phyloP scores from a whole-genome alignment of 2,113 vertebrate species.

The Theristicus caerulescens region DNA sequence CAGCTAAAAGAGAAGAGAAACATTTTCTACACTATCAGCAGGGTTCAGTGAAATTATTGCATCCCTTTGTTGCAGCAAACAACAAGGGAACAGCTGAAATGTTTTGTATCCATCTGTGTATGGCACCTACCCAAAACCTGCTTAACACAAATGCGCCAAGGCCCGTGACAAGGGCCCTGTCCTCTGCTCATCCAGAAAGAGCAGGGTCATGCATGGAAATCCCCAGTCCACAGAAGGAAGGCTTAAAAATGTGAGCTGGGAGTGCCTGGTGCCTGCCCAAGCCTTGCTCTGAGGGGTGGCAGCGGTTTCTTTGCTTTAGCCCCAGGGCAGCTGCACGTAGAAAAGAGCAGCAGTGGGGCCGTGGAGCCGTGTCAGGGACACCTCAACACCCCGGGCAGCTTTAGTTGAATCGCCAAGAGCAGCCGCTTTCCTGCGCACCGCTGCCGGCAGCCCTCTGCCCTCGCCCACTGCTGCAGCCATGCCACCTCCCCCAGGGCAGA shows the following conservation, averaged over 20 bases:
- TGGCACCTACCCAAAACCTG: constrained; percentile 46
- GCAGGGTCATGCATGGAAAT: neutral
- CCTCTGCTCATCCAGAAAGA: neutral
- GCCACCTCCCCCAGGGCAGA: neutral
- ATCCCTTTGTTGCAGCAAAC: constrained; percentile 17
- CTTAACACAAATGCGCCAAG: neutral
- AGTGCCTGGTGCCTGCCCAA: neutral
- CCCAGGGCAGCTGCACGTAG: neutral
- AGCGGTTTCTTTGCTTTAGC: neutral
- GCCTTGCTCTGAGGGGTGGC: neutral
- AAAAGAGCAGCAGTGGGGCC: neutral
- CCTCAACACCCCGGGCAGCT: neutral
- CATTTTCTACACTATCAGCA: constrained; percentile 8
- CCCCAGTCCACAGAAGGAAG: neutral
- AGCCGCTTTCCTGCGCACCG: accelerated
- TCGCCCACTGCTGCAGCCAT: accelerated
- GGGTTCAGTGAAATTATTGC: constrained; percentile 27
- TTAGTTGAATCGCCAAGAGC: neutral
- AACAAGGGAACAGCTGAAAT: constrained; percentile 43
- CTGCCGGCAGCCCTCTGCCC: neutral
- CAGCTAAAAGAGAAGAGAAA: neutral
- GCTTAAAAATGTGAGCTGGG: neutral
- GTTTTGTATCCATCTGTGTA: constrained; percentile 28
- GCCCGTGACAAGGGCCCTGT: neutral
- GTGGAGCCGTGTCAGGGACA: neutral